A percentile compares a stretch with the other conserved stretches of the same genome.
Evolutionary conservation across 1,140 invertebrate species (phyloP).

Genomic region (Oedothorax gibbosus): DNA sequence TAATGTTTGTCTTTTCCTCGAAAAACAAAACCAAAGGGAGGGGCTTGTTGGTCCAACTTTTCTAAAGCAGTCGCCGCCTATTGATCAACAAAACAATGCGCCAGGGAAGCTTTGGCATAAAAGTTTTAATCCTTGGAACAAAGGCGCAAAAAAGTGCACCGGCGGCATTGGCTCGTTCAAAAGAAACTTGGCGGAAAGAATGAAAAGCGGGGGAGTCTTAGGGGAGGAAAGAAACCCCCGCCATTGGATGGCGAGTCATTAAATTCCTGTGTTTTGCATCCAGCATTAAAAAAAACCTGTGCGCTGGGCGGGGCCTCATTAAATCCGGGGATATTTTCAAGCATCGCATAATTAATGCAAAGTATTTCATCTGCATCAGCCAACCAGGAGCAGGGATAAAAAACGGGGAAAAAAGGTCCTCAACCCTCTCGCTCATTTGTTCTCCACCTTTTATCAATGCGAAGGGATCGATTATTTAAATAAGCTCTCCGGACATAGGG

Average conservation of each 20-base stretch:
- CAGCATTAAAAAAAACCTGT: conserved; percentile 29
- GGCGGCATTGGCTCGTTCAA: no score
- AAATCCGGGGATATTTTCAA: conserved; percentile 51
- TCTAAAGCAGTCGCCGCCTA: no score
- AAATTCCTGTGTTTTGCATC: conserved; percentile 52
- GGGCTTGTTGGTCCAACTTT: no score
- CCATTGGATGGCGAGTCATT: conserved; percentile 47
- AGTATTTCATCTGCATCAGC: conserved; percentile 52
- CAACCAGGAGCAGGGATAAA: conserved; percentile 55
- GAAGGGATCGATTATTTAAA: conserved; percentile 58
- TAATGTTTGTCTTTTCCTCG: no score
- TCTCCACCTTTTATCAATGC: conserved; percentile 47
- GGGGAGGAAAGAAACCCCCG: conserved; percentile 10
- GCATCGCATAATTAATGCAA: conserved; percentile 60
- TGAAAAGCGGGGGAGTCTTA: neutral
- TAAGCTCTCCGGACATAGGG: conserved; percentile 42
- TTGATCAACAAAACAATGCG: no score
- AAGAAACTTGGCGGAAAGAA: conserved; percentile 18
- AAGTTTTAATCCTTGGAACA: no score
- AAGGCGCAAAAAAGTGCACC: no score
- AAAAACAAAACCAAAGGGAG: no score
- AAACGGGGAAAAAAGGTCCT: conserved; percentile 53
- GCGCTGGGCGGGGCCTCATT: conserved; percentile 39
- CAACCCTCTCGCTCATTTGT: neutral
- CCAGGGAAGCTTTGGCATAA: no score